These are phyloP conservation scores for Eulemur coronatus DNA, from an alignment of 2,797 vertebrate genomes.

Conservation along the genomic window DNA sequence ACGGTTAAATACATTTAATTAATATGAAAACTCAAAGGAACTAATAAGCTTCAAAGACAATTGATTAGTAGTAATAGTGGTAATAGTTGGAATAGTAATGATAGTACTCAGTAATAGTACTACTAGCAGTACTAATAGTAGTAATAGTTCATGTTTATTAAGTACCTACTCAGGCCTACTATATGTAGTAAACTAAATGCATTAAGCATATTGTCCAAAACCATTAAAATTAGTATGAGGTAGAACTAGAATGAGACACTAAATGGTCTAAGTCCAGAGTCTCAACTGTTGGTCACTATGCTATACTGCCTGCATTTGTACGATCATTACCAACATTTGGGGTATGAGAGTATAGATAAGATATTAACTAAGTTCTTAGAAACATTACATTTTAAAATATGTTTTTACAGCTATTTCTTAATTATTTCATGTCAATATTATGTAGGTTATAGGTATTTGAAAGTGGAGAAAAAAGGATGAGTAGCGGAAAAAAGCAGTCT, in stretches of 20 bases:
- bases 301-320: neutral
- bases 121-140: neutral
- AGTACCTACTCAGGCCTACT: neutral
- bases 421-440: neutral
- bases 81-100: neutral
- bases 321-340: neutral
- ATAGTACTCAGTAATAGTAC: neutral
- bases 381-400: neutral
- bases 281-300: neutral
- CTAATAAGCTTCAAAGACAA: neutral
- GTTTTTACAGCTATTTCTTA: neutral
- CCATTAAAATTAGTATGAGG: neutral
- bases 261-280: neutral
- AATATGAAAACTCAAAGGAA: neutral
- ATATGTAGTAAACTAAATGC: no score
- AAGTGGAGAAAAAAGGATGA: neutral
- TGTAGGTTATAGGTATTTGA: neutral
- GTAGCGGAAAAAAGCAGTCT: neutral
- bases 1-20: neutral
- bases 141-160: neutral
- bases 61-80: neutral
- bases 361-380: neutral
- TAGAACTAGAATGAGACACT: neutral
- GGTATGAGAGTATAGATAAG: neutral
- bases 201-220: neutral